phyloP scores from a whole-genome alignment of 1,140 invertebrate genomes.

The Hesperophylax magnus region DNA sequence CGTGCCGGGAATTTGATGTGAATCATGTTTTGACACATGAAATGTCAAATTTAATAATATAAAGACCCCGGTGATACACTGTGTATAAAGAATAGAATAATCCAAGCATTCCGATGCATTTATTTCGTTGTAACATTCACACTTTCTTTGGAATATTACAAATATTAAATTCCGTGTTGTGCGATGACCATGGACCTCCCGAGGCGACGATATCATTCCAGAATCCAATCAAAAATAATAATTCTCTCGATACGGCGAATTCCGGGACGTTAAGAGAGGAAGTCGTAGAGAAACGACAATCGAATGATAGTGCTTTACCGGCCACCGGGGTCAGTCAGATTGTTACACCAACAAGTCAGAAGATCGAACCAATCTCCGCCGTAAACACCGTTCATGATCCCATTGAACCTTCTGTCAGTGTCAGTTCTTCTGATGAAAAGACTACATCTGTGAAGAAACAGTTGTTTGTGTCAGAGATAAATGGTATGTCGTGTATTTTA shows the following conservation, averaged over 20 bases:
- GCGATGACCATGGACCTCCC: neutral
- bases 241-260: neutral
- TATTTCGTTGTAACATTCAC: slow-evolving; percentile 5
- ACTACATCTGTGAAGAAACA: neutral
- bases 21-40: slow-evolving; percentile 50
- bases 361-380: neutral
- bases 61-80: neutral
- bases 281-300: neutral
- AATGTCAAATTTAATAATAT: slow-evolving; percentile 8
- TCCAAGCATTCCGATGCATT: slow-evolving; percentile 44
- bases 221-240: neutral
- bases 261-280: neutral
- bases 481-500: neutral
- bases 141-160: neutral
- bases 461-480: neutral
- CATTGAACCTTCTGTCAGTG: no score
- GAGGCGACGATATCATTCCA: neutral
- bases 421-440: neutral
- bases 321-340: neutral
- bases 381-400: neutral
- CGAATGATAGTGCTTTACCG: neutral
- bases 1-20: slow-evolving; percentile 1
- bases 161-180: neutral
- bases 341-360: neutral
- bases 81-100: neutral